Percentiles rank a stretch among this genome's conserved stretches.
These are phyloP conservation scores for Arnoldichthys spilopterus DNA, from an alignment of 2,797 vertebrate species.

Conservation along the genomic window DNA sequence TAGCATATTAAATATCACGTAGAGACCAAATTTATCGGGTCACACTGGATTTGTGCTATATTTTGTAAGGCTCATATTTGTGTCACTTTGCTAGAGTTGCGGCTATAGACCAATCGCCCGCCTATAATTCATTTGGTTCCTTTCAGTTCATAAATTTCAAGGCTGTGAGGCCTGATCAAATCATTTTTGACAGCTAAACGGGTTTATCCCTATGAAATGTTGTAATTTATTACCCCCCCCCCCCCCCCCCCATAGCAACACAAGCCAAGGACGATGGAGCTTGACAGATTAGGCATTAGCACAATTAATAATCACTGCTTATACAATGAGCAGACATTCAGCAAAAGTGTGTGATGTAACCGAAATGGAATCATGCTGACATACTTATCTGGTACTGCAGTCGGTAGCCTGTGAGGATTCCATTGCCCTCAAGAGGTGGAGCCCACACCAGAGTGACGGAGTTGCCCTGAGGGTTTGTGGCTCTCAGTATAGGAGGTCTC, in stretches of 20 bases:
- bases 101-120: no score
- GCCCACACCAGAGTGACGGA: slow-evolving; percentile 89
- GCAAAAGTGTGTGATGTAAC: slow-evolving; percentile 7
- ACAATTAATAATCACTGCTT: background rate
- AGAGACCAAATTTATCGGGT: no score
- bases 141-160: no score
- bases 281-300: background rate
- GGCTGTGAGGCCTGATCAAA: no score
- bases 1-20: no score
- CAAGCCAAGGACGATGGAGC: background rate
- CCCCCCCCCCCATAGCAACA: background rate
- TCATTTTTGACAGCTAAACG: background rate
- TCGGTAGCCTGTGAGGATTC: slow-evolving; percentile 86
- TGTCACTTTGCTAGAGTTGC: no score
- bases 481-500: slow-evolving; percentile 83
- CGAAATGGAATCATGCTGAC: slow-evolving; percentile 60
- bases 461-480: slow-evolving; percentile 81
- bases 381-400: slow-evolving; percentile 90
- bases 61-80: background rate
- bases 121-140: no score
- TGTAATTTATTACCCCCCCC: background rate
- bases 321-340: background rate
- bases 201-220: background rate
- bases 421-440: slow-evolving; percentile 85
- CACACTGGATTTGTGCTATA: background rate